Conservation (phyloP, 2,888 invertebrate species). For the Drosophila subsilvestris region DNA sequence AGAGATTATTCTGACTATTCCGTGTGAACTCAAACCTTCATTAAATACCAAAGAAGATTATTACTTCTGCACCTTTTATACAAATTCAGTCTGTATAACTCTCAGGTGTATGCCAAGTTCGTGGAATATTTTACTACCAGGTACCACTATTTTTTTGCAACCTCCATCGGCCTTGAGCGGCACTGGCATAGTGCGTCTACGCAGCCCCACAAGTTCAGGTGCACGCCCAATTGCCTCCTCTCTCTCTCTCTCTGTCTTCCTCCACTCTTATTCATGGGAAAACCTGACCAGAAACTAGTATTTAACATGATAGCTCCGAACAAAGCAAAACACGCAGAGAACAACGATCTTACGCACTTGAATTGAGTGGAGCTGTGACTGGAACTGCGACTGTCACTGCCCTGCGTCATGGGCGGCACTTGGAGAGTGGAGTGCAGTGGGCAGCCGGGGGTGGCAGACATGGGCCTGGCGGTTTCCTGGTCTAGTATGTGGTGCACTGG, state of each 20-base stretch:
- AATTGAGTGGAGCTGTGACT: constrained; percentile 30
- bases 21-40: background rate
- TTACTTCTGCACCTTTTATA: too few species aligned
- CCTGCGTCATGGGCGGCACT: constrained; percentile 68
- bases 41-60: background rate
- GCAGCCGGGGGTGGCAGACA: background rate
- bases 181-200: constrained; percentile 52
- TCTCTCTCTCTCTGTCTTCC: constrained; percentile 6
- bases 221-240: constrained; percentile 56
- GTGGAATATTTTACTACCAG: background rate
- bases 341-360: constrained; percentile 55
- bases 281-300: constrained; percentile 58
- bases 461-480: constrained; percentile 36
- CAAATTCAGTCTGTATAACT: background rate
- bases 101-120: constrained; percentile 13
- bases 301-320: constrained; percentile 23
- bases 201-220: constrained; percentile 72
- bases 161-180: constrained; percentile 57
- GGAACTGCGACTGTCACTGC: constrained; percentile 10
- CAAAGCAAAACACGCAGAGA: constrained; percentile 15
- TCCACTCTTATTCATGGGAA: background rate
- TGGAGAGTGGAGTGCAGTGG: background rate
- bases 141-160: constrained; percentile 12
- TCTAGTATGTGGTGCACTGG: constrained; percentile 36
- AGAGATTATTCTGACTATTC: background rate